Evolutionary conservation across 2,888 invertebrate species (phyloP), one percentile per base, ranked within the genome.

Genomic region (Poecilobothrus nobilitatus): DNA sequence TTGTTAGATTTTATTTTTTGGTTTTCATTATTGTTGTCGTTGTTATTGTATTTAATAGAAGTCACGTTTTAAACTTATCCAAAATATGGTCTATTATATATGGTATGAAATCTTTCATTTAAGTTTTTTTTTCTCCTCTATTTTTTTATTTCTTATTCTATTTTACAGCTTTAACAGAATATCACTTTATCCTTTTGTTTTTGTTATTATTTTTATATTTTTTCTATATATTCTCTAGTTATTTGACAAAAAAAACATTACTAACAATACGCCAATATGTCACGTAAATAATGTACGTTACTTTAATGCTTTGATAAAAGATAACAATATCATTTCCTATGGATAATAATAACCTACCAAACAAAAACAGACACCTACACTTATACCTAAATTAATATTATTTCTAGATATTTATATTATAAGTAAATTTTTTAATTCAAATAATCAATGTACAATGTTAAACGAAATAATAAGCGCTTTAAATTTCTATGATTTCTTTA

Each of bases 201-300:
- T 12, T 41, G 9, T 41, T 41, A 41, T 41, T 41, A n/a, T 41
- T 41, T 41, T 41, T 41, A 2, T 41, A 8, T 41, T 6, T 41
- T 41, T 2, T 41, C 4, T 12, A 12, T 41, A 41, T 27, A 18
- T 53, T 53, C 18, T 2, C n/a, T 53, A 1, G 1, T 53, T 18
- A 18, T 53, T n/a, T 53, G 15, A 18, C n/a, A 12, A 1, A 12
- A 37, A 37, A 37, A 34, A 34, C 34, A 18, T 18, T 53, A 53
- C 15, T 53, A 53, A 53, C 53, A 53, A 53, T 53, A 53, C 7
- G 53, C 53, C 53, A 53, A 53, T 53, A 53, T 18, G 53, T 53
- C 53, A 53, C 53, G 53, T 53, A 53, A 53, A 53, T 53, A 53
- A 53, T 53, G 53, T 53, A 53, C 53, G 53, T 53, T 53, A 53